A percentile compares a stretch with the other conserved stretches of the same genome.
These are phyloP conservation scores for Parazoanthus darwini DNA, from an alignment of 92 coral and sea anemone genomes.

Conservation along the genomic window DNA sequence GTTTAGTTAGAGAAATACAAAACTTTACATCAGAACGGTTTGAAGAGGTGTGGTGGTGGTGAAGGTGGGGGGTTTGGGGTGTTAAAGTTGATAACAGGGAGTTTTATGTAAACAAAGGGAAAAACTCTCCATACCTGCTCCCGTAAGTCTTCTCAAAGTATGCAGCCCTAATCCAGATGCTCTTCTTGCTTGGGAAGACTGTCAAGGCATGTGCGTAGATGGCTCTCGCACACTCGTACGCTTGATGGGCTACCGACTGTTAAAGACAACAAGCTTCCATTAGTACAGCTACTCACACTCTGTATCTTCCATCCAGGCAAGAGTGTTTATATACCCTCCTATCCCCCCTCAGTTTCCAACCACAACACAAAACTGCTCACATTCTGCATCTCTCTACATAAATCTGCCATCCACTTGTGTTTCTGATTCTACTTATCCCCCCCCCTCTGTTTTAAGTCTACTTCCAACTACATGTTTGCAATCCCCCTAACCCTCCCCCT, in stretches of 20 bases:
- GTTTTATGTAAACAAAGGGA: too few relatives aligned
- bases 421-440: not conserved
- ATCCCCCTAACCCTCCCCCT: not conserved
- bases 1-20: too few relatives aligned
- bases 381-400: slow-evolving; percentile 58
- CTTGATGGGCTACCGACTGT: slow-evolving; percentile 88
- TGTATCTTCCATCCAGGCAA: not conserved
- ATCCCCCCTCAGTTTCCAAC: not conserved
- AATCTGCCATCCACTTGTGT: not conserved
- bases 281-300: not conserved
- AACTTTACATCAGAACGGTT: too few relatives aligned
- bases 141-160: slow-evolving; percentile 98
- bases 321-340: not conserved
- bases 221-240: slow-evolving; percentile 98
- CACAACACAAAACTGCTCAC: not conserved
- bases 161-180: slow-evolving; percentile 97
- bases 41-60: too few relatives aligned
- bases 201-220: slow-evolving; percentile 98
- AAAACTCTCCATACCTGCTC: slow-evolving; percentile 68
- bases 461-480: slow-evolving; percentile 12
- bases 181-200: slow-evolving; percentile 98
- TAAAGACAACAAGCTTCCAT: not conserved
- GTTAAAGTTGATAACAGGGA: too few relatives aligned
- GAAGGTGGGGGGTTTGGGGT: too few relatives aligned
- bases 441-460: slow-evolving; percentile 17